phyloP scores from a whole-genome alignment of 1,140 invertebrate genomes.

The Prorops nasuta region DNA sequence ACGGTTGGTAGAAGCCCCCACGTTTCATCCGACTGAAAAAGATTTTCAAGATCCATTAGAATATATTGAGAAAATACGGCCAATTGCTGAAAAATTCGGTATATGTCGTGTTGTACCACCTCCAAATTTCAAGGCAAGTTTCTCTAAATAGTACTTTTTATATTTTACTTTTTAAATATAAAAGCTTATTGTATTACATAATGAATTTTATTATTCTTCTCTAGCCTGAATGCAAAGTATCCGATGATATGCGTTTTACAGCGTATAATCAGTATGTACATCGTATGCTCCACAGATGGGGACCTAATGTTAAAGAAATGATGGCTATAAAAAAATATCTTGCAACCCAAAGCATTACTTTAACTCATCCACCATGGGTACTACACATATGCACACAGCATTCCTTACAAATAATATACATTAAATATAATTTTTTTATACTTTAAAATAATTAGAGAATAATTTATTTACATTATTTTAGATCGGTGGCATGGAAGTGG shows the following conservation, averaged over 20 bases:
- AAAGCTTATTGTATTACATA: not conserved
- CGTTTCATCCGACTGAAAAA: conserved; percentile 78
- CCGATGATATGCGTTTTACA: conserved; percentile 83
- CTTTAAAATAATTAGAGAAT: not conserved
- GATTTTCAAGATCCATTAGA: conserved; percentile 89
- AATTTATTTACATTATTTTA: conserved; percentile 37
- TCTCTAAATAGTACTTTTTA: not conserved
- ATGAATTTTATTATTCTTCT: conserved; percentile 32
- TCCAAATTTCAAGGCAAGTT: conserved; percentile 70
- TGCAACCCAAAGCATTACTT: conserved; percentile 72
- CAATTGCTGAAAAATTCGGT: conserved; percentile 78
- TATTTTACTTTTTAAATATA: not conserved
- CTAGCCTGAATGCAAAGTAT: conserved; percentile 80
- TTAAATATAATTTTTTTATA: conserved; percentile 7
- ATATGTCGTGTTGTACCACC: conserved; percentile 90
- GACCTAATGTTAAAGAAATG: conserved; percentile 82
- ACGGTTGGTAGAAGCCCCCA: conserved; percentile 76
- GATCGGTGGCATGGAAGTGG: conserved; percentile 88
- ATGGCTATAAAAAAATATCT: conserved; percentile 84
- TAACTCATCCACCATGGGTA: conserved; percentile 76
- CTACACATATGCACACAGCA: conserved; percentile 23
- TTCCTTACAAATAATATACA: conserved; percentile 11
- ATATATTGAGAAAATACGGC: conserved; percentile 83
- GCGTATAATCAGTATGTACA: conserved; percentile 91
- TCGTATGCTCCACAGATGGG: conserved; percentile 86